Base-by-base conservation (phyloP, 2,888 invertebrate genomes). In the Euproctis similis region DNA sequence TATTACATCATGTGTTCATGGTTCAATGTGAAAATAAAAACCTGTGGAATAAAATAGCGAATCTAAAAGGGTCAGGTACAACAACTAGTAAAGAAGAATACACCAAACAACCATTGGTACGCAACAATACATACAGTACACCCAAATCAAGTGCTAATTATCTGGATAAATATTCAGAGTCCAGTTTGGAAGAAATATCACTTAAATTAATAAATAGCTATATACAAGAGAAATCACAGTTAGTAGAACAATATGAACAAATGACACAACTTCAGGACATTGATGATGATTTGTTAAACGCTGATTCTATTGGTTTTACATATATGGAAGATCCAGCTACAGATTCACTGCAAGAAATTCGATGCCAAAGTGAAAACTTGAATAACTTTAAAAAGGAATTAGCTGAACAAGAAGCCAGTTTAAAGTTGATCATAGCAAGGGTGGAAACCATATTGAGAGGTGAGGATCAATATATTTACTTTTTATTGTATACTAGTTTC, bases 1-100 rank as follows among this genome's bases (percentile, higher is more conserved):
- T 94, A 0, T 87, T 89, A 48, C 91, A 92, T 59, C 92, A 92
- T 57, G 87, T 93, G 14, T 88, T 87, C 49, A 92, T 94, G 92
- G 92, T 94, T 6, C 90, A 93, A 2, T 87, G 88, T 49, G 94
- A 94, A 67, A 94, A 94, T 63, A 89, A 90, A 53, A 90, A 91
- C 42, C 70, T 94, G 21, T 94, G 94, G 94, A 88, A 86, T 31
- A 88, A 91, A 53, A 78, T 94, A 30, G 89, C 90, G 3, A 87
- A 87, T 8, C 39, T 78, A 13, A 82, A 72, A 29, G 58, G 59
- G 0, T 39, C 60, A 8, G 70, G 74, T 7, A 80, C 68, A 46
- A 24, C 38, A 1, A 26, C 49, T n/a, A 54, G 24, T 30, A 68
- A 67, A 39, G 66, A 66, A 20, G 65, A 66, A 21, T 49, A 50